A percentile compares a stretch with the other conserved stretches of the same genome.
Conservation (phyloP, 2,797 vertebrate species). For the Poeciliopsis turneri region DNA sequence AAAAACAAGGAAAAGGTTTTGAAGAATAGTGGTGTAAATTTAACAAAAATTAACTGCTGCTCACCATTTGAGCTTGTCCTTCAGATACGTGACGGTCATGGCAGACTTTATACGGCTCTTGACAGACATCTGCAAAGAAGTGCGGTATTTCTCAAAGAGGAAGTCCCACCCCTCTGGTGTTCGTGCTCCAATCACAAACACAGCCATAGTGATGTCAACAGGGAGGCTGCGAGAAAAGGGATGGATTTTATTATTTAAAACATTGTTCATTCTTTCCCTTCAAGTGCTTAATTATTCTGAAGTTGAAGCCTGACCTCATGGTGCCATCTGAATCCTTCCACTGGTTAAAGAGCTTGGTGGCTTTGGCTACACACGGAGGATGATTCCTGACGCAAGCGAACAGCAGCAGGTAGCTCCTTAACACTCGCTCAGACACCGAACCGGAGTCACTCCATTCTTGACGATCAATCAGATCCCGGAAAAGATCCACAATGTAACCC, state of each 20-base stretch:
- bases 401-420: slow-evolving; percentile 84
- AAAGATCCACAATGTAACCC: slow-evolving; percentile 86
- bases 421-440: slow-evolving; percentile 83
- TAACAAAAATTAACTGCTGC: slow-evolving; percentile 28
- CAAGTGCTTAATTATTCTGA: background rate
- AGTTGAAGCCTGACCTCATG: slow-evolving; percentile 77
- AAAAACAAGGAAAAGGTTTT: background rate
- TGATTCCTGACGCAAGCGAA: slow-evolving; percentile 85
- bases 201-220: slow-evolving; percentile 84
- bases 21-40: background rate
- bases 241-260: background rate
- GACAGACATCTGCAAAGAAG: slow-evolving; percentile 77
- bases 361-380: slow-evolving; percentile 83
- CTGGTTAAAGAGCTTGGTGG: slow-evolving; percentile 78
- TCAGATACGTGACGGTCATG: slow-evolving; percentile 77
- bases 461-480: slow-evolving; percentile 83
- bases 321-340: slow-evolving; percentile 88
- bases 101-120: slow-evolving; percentile 83
- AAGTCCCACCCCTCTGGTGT: slow-evolving; percentile 89
- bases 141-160: slow-evolving; percentile 86
- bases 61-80: slow-evolving; percentile 87
- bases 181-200: slow-evolving; percentile 86
- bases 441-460: slow-evolving; percentile 89
- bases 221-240: slow-evolving; percentile 79
- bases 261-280: background rate